Evolutionary conservation across 2,113 vertebrate species (phyloP).

Genomic region (Eudyptes chrysolophus): DNA sequence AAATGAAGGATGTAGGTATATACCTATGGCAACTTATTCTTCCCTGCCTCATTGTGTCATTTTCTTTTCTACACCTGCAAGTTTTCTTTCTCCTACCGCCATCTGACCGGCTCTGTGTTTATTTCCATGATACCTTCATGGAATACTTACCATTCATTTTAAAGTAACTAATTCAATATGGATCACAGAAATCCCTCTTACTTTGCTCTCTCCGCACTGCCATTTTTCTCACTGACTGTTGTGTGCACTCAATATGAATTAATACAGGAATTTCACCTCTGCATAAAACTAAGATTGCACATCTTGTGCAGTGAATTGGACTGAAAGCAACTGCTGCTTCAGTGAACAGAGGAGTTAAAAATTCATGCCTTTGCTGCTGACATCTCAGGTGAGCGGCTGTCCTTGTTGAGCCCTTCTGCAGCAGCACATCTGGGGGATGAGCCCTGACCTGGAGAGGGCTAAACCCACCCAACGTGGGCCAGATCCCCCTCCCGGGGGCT

Average conservation of each 20-base stretch:
- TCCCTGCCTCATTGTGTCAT: not conserved
- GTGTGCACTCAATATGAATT: not conserved
- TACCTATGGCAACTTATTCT: conserved; percentile 23
- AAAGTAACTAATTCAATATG: not conserved
- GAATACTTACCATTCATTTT: not conserved
- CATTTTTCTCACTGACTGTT: not conserved
- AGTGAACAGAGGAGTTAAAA: conserved; percentile 44
- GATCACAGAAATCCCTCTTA: not conserved
- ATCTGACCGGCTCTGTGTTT: not conserved
- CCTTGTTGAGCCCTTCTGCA: not conserved
- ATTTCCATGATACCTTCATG: not conserved
- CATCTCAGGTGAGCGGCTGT: not conserved
- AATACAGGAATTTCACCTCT: not conserved
- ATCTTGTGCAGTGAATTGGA: conserved; percentile 43
- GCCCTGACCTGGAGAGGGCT: not conserved
- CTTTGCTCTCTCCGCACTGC: not conserved
- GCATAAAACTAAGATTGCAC: not conserved
- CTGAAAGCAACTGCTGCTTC: conserved; percentile 42
- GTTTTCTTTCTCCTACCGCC: not conserved
- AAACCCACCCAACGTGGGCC: not conserved
- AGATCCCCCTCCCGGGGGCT: not conserved
- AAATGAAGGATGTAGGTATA: conserved; percentile 77
- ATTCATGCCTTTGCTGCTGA: not conserved
- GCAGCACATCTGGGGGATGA: not conserved
- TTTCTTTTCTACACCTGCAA: not conserved